A percentile compares a stretch with the other conserved stretches of the same genome.
phyloP scores from a whole-genome alignment of 1,140 invertebrate genomes.

The silkworm (Bombyx mori) region ASM3026992v2 NC_085112.1:6030501-6031000 shows the following conservation, averaged over 20 bases:
- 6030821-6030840: no score
- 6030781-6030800: conserved; percentile 29
- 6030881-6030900: no score
- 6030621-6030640: conserved; percentile 26
- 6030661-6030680: conserved; percentile 13
- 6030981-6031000: no score
- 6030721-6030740: conserved; percentile 30
- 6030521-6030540: conserved; percentile 48
- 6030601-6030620: conserved; percentile 43
- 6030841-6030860: no score
- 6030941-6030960: no score
- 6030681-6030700: conserved; percentile 10
- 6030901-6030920: no score
- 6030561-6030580: conserved; percentile 41
- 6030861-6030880: no score
- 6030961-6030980: no score
- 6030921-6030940: no score
- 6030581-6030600: conserved; percentile 51
- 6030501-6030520: conserved; percentile 42
- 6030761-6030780: conserved; percentile 46
- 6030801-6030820: no score
- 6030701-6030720: conserved; percentile 23
- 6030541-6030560: conserved; percentile 43
- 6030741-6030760: conserved; percentile 23
- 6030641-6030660: conserved; percentile 31